Conservation (phyloP, 2,888 invertebrate genomes). For the Cyclophora punctaria region DNA sequence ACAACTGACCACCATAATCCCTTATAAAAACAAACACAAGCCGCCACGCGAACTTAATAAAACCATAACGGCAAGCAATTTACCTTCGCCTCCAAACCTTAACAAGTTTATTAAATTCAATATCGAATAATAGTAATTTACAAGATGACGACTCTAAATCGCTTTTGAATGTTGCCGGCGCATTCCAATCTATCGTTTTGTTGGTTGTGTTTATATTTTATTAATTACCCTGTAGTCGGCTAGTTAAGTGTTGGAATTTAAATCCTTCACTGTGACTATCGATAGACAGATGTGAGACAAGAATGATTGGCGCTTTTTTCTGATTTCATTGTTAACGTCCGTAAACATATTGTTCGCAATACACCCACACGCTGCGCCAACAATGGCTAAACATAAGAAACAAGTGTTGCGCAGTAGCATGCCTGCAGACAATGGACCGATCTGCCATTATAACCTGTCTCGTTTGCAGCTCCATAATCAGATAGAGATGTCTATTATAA, state of each 20-base stretch:
- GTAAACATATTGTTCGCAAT: constrained; percentile 24
- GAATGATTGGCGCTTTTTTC: no score
- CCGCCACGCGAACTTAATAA: constrained; percentile 69
- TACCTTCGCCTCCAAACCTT: constrained; percentile 67
- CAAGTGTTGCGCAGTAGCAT: constrained; percentile 57
- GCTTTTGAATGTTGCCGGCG: constrained; percentile 63
- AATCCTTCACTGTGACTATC: constrained; percentile 1
- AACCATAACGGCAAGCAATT: constrained; percentile 65
- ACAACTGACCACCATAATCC: constrained; percentile 58
- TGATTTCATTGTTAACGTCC: no score
- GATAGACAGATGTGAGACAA: constrained; percentile 1
- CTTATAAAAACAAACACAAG: constrained; percentile 67
- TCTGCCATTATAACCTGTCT: constrained; percentile 41
- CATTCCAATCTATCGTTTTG: constrained; percentile 63
- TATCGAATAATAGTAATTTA: constrained; percentile 72
- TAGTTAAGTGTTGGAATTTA: constrained; percentile 14
- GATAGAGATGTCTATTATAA: constrained; percentile 41
- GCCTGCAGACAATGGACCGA: constrained; percentile 53
- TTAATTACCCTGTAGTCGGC: constrained; percentile 46
- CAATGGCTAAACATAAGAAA: constrained; percentile 39
- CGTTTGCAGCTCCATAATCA: constrained; percentile 33
- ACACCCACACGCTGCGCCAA: constrained; percentile 48
- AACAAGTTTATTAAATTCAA: constrained; percentile 74
- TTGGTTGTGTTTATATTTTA: constrained; percentile 56
- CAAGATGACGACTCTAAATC: constrained; percentile 62